Base-by-base conservation (phyloP, 1,140 invertebrate species). In the Capitella teleta region DNA sequence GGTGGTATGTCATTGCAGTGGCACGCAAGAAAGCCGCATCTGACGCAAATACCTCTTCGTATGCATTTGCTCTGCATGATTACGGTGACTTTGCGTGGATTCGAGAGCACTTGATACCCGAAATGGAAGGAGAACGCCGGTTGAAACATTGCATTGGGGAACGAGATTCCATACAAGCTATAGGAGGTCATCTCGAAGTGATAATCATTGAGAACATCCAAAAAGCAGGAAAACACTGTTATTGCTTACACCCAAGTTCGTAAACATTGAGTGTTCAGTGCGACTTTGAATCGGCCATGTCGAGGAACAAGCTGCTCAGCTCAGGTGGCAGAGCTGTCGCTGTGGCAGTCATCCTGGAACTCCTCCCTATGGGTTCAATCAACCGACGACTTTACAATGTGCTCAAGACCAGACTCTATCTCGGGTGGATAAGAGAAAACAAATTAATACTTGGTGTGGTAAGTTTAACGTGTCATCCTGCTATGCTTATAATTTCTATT, bases 241-340 rank as follows among this genome's bases (percentile, higher is more conserved):
- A 21, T 19, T 48, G 5, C 16, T 36, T 1, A 36, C 30, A 12
- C 12, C 12, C 6, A 26, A 36, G 12, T 48, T 48, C 21, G 30
- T 48, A 28, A 8, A 19, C 23, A 48, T 28, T 21, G 28, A 48
- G 23, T 48, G 47, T n/a, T n/a, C n/a, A n/a, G 47, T 48, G 47
- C 28, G 28, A 36, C 12, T 36, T 48, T 16, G 47, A 48, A 26
- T 24, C 37, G 19, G 30, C 34, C 3, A 32, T 48, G 28, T 23
- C 47, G 8, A 19, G 42, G 16, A 44, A 25, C 8, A 21, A 26
- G 23, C 18, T 23, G 5, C 18, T 44, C 25, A 28, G n/a, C n/a
- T n/a, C 16, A 21, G 42, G 28, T 10, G 42, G 42, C 21, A 21
- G 25, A 18, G 42, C 24, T 8, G 42, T 44, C 25, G 18, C 28